A percentile compares a stretch with the other conserved stretches of the same genome.
Conservation (phyloP, 2,113 vertebrate species). For the Brachyistius frenatus region DNA sequence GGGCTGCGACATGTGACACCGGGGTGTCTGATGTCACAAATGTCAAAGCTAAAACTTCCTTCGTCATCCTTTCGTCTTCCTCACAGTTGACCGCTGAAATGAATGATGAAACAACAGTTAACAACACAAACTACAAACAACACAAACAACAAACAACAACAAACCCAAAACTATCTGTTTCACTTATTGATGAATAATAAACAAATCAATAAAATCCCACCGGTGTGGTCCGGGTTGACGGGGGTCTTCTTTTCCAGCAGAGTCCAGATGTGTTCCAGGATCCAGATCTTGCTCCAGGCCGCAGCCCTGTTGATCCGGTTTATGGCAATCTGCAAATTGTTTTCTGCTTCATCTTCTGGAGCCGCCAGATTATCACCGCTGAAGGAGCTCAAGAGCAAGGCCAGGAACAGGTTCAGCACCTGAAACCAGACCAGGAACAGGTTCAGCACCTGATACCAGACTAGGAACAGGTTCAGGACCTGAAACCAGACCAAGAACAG, state of each 20-base stretch:
- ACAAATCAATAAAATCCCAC: constrained; percentile 17
- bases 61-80: background rate
- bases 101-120: background rate
- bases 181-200: too few relatives aligned
- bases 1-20: constrained; percentile 69
- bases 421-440: constrained; percentile 59
- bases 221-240: background rate
- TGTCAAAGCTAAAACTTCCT: constrained; percentile 59
- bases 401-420: constrained; percentile 97
- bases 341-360: constrained; percentile 91
- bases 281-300: constrained; percentile 79
- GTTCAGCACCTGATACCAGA: background rate
- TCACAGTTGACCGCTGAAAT: constrained; percentile 6
- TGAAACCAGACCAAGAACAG: too few relatives aligned
- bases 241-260: constrained; percentile 59
- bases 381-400: constrained; percentile 95
- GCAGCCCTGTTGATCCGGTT: constrained; percentile 88
- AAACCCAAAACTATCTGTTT: too few relatives aligned
- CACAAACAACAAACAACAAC: too few relatives aligned
- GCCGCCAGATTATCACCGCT: constrained; percentile 90
- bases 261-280: constrained; percentile 72
- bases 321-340: constrained; percentile 94
- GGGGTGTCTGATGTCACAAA: constrained; percentile 33
- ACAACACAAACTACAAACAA: too few relatives aligned
- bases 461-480: background rate